Evolutionary conservation across 2,113 vertebrate genomes (phyloP), one percentile per base, ranked within the genome.

Genomic region (Opisthocomus hoazin): DNA sequence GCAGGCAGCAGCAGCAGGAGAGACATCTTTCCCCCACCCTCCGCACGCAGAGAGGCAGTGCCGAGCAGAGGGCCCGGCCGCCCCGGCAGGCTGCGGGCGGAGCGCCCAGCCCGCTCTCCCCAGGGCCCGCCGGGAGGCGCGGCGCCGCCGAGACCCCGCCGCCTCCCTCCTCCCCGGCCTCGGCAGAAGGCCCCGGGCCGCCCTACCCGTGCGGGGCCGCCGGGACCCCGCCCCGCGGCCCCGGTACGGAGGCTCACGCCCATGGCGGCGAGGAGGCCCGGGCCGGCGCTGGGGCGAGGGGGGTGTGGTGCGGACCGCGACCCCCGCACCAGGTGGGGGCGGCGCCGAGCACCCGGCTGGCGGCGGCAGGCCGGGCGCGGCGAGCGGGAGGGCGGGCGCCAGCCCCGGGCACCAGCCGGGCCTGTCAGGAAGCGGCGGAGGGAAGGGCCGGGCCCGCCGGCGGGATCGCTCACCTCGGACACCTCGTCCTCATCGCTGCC

Each of bases 401-500:
- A 15, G 60, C 51, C 21, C 10, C 20, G 34, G n/a, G n/a, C 51
- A 32, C 70, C 39, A 30, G 66, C 58, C 20, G 22, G 70, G 56
- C 57, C 79, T 60, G 66, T 57, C 84, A 76, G 81, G 70, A 91
- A 76, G 84, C 75, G 26, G 45, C 68, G 22, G 48, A 75, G 32
- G 26, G 87, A 17, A 14, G 30, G 84, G 64, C 45, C 76, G 84
- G 84, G 90, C 96, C 92, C 87, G 30, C 70, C 48, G 64, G 79
- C 93, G 75, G 92, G 53, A 57, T 45, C 63, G 78, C 89, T 97
- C 97, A 99, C 99, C 99, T 99, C 99, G 96, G 99, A 99, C 97
- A 99, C 99, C 98, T 99, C 99, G 98, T 99, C 99, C 97, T 99
- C 99, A 98, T 99, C 99, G 98, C 99, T 99, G 96, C 99, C 99